Base-by-base conservation (phyloP, 2,797 vertebrate genomes). In the Lagodon rhomboides region DNA sequence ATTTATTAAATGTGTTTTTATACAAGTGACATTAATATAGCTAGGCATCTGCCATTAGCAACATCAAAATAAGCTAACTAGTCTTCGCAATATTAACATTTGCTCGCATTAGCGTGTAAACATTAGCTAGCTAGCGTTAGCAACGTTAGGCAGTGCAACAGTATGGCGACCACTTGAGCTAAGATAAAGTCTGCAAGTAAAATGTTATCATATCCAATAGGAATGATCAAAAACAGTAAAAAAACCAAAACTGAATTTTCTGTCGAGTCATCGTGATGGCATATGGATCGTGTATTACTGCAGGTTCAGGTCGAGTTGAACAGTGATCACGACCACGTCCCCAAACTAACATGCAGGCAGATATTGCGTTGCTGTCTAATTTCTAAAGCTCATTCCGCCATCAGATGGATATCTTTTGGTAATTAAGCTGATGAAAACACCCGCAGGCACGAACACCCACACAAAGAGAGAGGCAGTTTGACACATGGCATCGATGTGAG, bases 371-470 rank as follows among this genome's bases (percentile, higher is more conserved):
- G 60, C 72, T 66, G 81, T 64, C 73, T 82, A 66, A 80, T 87
- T 77, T 75, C 56, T 73, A 20, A 77, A 81, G 61, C 79, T 81
- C 73, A 82, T 82, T 87, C 51, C 77, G 13, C 67, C 46, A 68
- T 20, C 81, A 85, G 88, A 89, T 85, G 59, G 77, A 83, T 73
- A 85, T 86, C 83, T 84, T 72, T 63, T 61, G 61, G 82, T 75
- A 82, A 86, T 88, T 86, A 88, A 85, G 67, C 44, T 15, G 58
- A 73, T 82, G 62, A 76, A 81, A 75, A 60, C 53, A 80, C 41
- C 23, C n/a, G 4, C 53, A 63, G 34, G 79, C 3, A 79, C 3
- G 3, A 70, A 74, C 20, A 67, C 16, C 55, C 47, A 84, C 5
- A 30, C 15, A 69, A 12, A 67, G 10, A 70, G 25, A 38, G 38